Evolutionary conservation across 92 coral and sea anemone species (phyloP).

Genomic region (Palythoa grandis): DNA sequence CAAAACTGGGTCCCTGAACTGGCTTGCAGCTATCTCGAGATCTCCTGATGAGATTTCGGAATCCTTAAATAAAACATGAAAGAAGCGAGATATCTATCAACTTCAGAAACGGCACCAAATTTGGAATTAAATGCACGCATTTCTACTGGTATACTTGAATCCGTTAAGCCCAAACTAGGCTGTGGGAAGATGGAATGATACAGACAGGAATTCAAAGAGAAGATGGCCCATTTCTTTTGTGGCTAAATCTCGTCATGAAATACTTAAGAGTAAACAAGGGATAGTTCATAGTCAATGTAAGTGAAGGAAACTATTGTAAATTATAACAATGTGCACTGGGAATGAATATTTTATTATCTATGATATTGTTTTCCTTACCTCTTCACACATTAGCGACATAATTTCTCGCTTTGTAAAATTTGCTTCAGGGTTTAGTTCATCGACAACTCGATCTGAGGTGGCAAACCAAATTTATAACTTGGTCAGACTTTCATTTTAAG

Average conservation of each 20-base stretch:
- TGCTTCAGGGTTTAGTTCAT: slow-evolving; percentile 97
- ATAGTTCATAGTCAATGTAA: too few relatives aligned
- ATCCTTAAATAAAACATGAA: slow-evolving; percentile 48
- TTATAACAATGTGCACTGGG: too few relatives aligned
- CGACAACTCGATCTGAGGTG: slow-evolving; percentile 88
- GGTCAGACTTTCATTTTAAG: too few relatives aligned
- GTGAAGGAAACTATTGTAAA: too few relatives aligned
- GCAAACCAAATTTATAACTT: too few relatives aligned
- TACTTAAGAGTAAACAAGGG: too few relatives aligned
- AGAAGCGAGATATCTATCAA: background rate
- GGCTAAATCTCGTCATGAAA: too few relatives aligned
- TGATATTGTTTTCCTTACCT: slow-evolving; percentile 48
- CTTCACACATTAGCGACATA: slow-evolving; percentile 87
- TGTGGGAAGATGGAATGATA: too few relatives aligned
- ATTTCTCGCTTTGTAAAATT: slow-evolving; percentile 95
- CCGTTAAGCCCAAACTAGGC: too few relatives aligned
- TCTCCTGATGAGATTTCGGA: slow-evolving; percentile 58
- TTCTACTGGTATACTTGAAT: too few relatives aligned
- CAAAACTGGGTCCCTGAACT: slow-evolving; percentile 84
- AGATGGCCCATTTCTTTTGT: background rate
- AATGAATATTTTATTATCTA: background rate
- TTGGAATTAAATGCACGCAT: too few relatives aligned
- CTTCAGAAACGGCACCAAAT: too few relatives aligned
- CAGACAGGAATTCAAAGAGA: background rate
- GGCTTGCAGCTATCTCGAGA: slow-evolving; percentile 65